phyloP scores from a whole-genome alignment of 2,888 invertebrate genomes.

The Xylophagus ater region DNA sequence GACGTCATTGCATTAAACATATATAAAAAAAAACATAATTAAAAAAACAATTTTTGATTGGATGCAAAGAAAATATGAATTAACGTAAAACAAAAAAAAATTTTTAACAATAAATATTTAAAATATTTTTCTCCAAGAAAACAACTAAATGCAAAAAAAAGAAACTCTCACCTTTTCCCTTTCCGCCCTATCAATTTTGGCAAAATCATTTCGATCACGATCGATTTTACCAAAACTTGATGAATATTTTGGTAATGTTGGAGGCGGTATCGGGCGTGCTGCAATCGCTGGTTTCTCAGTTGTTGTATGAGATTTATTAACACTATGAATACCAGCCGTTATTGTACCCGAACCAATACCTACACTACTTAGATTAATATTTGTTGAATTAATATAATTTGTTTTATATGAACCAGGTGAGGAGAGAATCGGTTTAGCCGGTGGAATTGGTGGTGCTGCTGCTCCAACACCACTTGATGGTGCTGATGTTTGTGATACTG shows the following conservation, averaged over 20 bases:
- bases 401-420: constrained; percentile 27
- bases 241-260: constrained; percentile 68
- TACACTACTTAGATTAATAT: constrained; percentile 24
- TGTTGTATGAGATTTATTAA: constrained; percentile 23
- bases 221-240: constrained; percentile 59
- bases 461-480: constrained; percentile 8
- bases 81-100: not conserved
- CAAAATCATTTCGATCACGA: constrained; percentile 44
- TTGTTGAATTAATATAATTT: constrained; percentile 24
- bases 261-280: constrained; percentile 62
- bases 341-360: constrained; percentile 16
- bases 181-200: constrained; percentile 26
- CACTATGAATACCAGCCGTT: constrained; percentile 26
- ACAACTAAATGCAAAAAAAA: not conserved
- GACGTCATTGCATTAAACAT: not conserved
- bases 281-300: constrained; percentile 34
- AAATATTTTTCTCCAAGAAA: not conserved
- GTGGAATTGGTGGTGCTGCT: constrained; percentile 23
- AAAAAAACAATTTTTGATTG: not conserved
- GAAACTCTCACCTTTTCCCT: constrained; percentile 25
- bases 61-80: not conserved
- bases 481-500: constrained; percentile 9
- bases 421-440: constrained; percentile 25
- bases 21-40: not conserved
- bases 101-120: not conserved